These are phyloP conservation scores for Tragopan temminckii DNA, from an alignment of 2,797 vertebrate species.

Conservation along the genomic window DNA sequence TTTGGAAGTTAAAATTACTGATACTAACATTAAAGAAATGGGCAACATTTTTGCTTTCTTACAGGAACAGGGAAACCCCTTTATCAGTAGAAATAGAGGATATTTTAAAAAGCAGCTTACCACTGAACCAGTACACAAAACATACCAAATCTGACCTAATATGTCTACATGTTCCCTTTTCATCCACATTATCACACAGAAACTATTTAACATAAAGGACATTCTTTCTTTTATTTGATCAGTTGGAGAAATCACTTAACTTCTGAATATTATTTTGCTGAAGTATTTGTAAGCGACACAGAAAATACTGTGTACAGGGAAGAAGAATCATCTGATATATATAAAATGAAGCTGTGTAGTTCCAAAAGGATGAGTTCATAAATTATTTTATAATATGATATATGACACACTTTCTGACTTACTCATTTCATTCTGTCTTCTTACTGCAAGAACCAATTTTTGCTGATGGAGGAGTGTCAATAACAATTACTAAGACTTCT, in stretches of 20 bases:
- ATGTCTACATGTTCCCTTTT: rapidly evolving
- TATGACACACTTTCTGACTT: not conserved
- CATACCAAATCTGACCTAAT: not conserved
- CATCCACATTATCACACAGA: not conserved
- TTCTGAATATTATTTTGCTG: not conserved
- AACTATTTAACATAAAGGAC: not conserved
- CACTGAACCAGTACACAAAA: not conserved
- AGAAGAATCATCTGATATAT: not conserved
- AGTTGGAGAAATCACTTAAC: not conserved
- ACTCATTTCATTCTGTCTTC: not conserved
- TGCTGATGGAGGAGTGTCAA: not conserved
- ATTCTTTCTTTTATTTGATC: not conserved
- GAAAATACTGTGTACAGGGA: not conserved
- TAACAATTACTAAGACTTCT: not conserved
- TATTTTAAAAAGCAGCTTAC: not conserved
- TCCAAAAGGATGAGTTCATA: not conserved
- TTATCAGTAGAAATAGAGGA: not conserved
- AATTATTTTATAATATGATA: not conserved
- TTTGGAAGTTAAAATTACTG: not conserved
- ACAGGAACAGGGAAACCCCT: not conserved
- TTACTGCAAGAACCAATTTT: not conserved
- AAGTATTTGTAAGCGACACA: not conserved
- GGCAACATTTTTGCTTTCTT: not conserved
- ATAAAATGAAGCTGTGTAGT: not conserved
- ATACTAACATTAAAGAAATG: not conserved